Conservation (phyloP, 1,140 invertebrate species). For the Drosophila triauraria region DNA sequence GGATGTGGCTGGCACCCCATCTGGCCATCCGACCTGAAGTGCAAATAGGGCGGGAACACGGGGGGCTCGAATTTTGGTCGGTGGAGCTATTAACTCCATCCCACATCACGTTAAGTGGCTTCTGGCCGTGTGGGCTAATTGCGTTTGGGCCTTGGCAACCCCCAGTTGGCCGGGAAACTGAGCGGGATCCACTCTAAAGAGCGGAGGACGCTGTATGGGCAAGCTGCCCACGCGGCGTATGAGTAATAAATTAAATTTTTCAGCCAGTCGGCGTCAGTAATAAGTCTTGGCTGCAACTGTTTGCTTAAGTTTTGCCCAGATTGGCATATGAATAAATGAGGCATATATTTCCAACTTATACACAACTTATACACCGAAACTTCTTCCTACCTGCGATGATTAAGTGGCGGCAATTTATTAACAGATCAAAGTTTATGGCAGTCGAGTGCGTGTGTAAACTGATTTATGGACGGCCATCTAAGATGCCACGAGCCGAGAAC, state of each 20-base stretch:
- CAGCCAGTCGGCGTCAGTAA: slow-evolving; percentile 37
- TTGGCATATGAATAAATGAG: slow-evolving; percentile 61
- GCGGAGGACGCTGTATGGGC: not conserved
- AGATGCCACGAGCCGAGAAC: slow-evolving; percentile 32
- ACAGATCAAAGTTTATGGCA: slow-evolving; percentile 75
- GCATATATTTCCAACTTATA: slow-evolving; percentile 32
- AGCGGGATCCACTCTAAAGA: slow-evolving; percentile 16
- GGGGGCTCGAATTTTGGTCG: not conserved
- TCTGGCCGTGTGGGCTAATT: slow-evolving; percentile 56
- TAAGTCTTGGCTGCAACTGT: slow-evolving; percentile 34
- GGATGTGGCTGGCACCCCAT: slow-evolving; percentile 5
- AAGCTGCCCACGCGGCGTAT: slow-evolving; percentile 40
- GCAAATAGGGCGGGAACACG: slow-evolving; percentile 2
- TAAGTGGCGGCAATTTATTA: slow-evolving; percentile 73
- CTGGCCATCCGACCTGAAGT: not conserved
- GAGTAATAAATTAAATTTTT: slow-evolving; percentile 63
- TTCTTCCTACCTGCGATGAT: slow-evolving; percentile 64
- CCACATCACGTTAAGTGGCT: slow-evolving; percentile 29
- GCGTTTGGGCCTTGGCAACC: slow-evolving; percentile 55
- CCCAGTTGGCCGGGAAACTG: slow-evolving; percentile 11
- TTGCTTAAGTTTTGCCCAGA: slow-evolving; percentile 45
- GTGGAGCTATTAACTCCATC: slow-evolving; percentile 27
- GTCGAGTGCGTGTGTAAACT: slow-evolving; percentile 26
- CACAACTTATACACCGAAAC: slow-evolving; percentile 33
- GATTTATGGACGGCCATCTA: slow-evolving; percentile 57